Conservation (phyloP, 1,140 invertebrate genomes). For the Tribolium castaneum region DNA sequence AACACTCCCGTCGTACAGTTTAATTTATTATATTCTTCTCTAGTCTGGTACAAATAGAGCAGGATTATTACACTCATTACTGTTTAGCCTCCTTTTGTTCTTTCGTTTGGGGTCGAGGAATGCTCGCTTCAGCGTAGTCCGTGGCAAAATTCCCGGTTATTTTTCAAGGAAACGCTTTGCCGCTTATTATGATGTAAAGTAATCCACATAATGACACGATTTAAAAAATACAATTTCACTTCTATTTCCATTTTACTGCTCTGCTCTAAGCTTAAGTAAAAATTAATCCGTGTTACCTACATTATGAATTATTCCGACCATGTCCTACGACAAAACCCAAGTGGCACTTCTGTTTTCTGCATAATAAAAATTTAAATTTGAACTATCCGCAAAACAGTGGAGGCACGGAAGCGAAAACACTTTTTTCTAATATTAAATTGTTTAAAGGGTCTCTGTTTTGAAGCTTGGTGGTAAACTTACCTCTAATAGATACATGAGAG, state of each 20-base stretch:
- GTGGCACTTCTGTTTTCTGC: background rate
- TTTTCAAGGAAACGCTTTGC: background rate
- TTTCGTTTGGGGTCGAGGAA: background rate
- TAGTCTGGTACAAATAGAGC: background rate
- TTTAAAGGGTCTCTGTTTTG: too few relatives aligned
- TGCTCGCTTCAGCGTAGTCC: background rate
- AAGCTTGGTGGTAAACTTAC: background rate
- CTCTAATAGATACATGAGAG: constrained; percentile 70
- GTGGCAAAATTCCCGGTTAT: background rate
- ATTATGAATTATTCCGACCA: background rate
- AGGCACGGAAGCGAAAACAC: background rate
- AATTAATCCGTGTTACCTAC: background rate
- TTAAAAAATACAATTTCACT: background rate
- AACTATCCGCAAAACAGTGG: background rate
- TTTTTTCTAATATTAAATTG: too few relatives aligned
- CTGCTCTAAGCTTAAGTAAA: background rate
- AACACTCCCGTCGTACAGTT: background rate
- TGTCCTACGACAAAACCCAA: background rate
- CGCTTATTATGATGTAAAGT: constrained; percentile 9
- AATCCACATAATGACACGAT: background rate
- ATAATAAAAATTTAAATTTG: background rate
- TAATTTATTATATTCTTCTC: background rate
- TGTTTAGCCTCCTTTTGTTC: background rate
- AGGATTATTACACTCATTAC: constrained; percentile 3
- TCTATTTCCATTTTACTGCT: background rate